A percentile compares a stretch with the other conserved stretches of the same genome.
These are phyloP conservation scores for Adela reaumurella DNA, from an alignment of 2,888 invertebrate species.

Conservation along the genomic window DNA sequence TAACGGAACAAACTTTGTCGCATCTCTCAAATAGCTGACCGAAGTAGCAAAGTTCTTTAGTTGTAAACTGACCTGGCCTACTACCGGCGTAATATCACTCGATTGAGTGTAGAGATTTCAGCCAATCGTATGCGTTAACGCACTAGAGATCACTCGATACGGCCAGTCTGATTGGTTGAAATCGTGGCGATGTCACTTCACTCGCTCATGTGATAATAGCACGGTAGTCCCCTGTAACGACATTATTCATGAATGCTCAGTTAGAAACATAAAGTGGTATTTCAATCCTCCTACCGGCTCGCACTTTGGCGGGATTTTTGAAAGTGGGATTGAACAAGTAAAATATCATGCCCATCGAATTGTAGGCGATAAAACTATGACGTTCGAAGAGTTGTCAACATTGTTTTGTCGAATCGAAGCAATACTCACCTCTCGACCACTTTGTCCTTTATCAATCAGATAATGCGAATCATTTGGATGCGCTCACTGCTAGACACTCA, in stretches of 20 bases:
- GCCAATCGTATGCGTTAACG: too few species aligned
- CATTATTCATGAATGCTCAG: neutral
- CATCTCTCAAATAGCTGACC: conserved; percentile 6
- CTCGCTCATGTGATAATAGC: too few species aligned
- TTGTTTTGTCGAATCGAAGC: conserved; percentile 9
- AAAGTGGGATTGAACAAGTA: conserved; percentile 1
- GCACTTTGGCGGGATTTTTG: conserved; percentile 7
- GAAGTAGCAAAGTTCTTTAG: neutral
- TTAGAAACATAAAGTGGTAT: neutral
- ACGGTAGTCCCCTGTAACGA: too few species aligned
- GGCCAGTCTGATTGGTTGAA: too few species aligned
- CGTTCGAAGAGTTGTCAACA: conserved; percentile 11
- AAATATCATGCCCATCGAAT: conserved; percentile 1
- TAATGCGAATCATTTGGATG: conserved; percentile 8
- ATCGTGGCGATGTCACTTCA: too few species aligned
- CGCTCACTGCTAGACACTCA: conserved; percentile 9
- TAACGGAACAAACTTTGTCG: conserved; percentile 18
- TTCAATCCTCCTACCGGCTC: conserved; percentile 3
- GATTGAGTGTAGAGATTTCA: too few species aligned
- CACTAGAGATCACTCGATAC: too few species aligned
- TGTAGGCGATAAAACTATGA: conserved; percentile 3
- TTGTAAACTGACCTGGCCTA: neutral
- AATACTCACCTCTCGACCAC: conserved; percentile 8
- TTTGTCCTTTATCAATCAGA: conserved; percentile 6
- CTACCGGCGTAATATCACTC: too few species aligned